phyloP scores from a whole-genome alignment of 64 coral and sea anemone species.

The Montipora cactus region DNA sequence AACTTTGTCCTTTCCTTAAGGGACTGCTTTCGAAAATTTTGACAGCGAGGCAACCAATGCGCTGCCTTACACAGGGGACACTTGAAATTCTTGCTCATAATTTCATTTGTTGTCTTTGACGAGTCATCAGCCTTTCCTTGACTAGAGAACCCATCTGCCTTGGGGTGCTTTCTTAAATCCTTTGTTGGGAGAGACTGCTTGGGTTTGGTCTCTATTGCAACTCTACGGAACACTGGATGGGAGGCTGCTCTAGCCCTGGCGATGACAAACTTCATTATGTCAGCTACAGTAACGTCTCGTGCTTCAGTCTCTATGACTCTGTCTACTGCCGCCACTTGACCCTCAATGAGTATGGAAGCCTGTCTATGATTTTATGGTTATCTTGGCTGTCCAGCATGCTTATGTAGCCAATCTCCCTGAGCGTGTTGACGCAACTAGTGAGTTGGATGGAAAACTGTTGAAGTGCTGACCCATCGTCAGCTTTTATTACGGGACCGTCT shows the following conservation, averaged over 20 bases:
- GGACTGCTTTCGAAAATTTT: conserved; percentile 29
- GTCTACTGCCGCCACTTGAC: conserved; percentile 46
- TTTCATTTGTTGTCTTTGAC: not conserved
- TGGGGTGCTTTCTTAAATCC: not conserved
- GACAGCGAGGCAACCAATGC: conserved; percentile 48
- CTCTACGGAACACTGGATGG: conserved; percentile 43
- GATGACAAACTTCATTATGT: conserved; percentile 40
- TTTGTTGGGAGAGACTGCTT: conserved; percentile 50
- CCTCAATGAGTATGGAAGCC: conserved; percentile 37
- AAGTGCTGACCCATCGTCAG: conserved; percentile 27
- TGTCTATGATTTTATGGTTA: conserved; percentile 50
- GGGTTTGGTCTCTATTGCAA: conserved; percentile 18
- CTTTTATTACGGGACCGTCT: conserved; percentile 28
- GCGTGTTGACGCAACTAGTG: conserved; percentile 58
- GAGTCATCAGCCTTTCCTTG: not conserved
- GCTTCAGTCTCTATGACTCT: conserved; percentile 1
- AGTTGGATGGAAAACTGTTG: conserved; percentile 65
- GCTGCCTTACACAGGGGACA: not conserved
- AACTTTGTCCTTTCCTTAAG: conserved; percentile 19
- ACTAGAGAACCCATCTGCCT: not conserved
- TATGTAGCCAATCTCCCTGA: conserved; percentile 64
- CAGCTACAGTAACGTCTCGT: conserved; percentile 30
- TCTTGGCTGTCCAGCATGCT: conserved; percentile 64
- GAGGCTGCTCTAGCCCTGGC: conserved; percentile 29
- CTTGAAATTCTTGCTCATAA: not conserved